Evolutionary conservation across 1,140 invertebrate species (phyloP).

Genomic region (Nephila pilipes): DNA sequence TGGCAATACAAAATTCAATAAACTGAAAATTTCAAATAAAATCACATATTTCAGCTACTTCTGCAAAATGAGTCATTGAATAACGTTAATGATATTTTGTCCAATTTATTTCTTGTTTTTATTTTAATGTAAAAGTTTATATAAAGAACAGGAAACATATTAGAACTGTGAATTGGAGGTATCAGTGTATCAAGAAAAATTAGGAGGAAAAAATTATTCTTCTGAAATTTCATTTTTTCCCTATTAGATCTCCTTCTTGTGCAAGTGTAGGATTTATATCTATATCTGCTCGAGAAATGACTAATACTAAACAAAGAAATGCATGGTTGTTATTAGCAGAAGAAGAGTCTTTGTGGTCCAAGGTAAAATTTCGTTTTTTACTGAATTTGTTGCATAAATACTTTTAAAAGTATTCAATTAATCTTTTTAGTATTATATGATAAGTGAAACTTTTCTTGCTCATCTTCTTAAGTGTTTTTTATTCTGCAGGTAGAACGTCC

Average conservation of each 20-base stretch:
- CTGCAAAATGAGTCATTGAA: too few relatives aligned
- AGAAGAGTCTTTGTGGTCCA: constrained; percentile 72
- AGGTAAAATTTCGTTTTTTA: constrained; percentile 29
- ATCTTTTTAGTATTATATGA: too few relatives aligned
- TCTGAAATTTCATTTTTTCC: background rate
- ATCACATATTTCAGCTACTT: too few relatives aligned
- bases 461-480: background rate
- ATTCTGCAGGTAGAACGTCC: constrained; percentile 63
- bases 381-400: background rate
- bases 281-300: constrained; percentile 90
- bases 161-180: too few relatives aligned
- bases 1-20: too few relatives aligned
- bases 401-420: too few relatives aligned
- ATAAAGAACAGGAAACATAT: too few relatives aligned
- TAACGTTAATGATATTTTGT: too few relatives aligned
- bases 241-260: constrained; percentile 80
- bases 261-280: constrained; percentile 91
- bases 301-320: constrained; percentile 80
- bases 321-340: constrained; percentile 78
- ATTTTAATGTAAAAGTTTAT: too few relatives aligned
- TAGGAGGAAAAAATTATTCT: background rate
- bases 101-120: too few relatives aligned
- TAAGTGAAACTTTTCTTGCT: too few relatives aligned
- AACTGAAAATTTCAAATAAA: too few relatives aligned
- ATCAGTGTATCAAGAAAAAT: background rate